Evolutionary conservation across 2,113 vertebrate species (phyloP), one percentile per base, ranked within the genome.

Genomic region (Dascyllus trimaculatus): DNA sequence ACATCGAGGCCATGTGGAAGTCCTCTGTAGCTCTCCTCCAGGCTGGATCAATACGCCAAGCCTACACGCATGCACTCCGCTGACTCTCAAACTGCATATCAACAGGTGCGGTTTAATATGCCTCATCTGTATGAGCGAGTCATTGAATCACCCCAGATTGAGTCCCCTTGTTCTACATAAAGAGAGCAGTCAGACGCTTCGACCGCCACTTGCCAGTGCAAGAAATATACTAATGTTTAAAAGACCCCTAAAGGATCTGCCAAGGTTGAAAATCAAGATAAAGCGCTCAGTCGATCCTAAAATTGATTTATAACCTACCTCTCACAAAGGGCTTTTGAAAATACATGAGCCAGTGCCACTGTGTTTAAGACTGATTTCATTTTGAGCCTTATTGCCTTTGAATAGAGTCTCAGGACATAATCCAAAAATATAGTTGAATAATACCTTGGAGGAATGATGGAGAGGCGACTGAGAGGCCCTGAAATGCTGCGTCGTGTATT

Each of bases 191-290:
- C 70, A 74, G 70, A 76, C 40, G 48, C 64, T 89, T 90, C 74
- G 63, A 81, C 80, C 58, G 64, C 63, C 63, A 29, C 26, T 67
- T 56, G 46, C 86, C 59, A 26, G 73, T 29, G 62, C 71, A 48
- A 80, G 82, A 86, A 89, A 85, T 85, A 80, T 80, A 89, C 77
- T 75, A 78, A 84, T 80, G 85, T 90, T 85, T 67, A 84, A 91
- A 89, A 78, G 56, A 87, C 43, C 80, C 72, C 63, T 85, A 64
- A 91, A 89, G 75, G 75, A 90, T 78, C 77, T 85, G 88, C 78
- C 91, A 78, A 75, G 87, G 72, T 85, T 73, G 79, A 80, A 87
- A 91, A 89, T 90, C 82, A 89, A 90, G 91, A 91, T 84, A 67
- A 88, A 90, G 84, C 3, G 26, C 56, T 69, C 19, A 21, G 78